These are phyloP conservation scores for Sebastiscus albofasciatus DNA, from an alignment of 2,797 vertebrate genomes.

Conservation along the genomic window DNA sequence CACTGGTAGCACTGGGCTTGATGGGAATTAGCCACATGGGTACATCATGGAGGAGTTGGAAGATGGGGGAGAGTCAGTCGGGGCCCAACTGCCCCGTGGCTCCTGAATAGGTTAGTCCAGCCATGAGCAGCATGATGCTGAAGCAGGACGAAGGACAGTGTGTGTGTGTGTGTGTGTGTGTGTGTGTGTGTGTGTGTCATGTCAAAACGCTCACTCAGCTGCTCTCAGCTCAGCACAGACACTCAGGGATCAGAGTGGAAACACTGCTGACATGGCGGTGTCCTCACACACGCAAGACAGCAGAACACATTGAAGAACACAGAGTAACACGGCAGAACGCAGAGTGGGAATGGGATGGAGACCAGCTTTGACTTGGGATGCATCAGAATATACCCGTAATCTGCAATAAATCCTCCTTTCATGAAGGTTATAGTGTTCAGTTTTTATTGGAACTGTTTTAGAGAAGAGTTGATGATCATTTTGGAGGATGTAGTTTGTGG, in stretches of 20 bases:
- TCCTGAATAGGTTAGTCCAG: neutral
- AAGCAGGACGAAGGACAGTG: neutral
- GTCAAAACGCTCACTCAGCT: conserved; percentile 63
- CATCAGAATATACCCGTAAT: neutral
- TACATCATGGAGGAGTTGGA: no score
- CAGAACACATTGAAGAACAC: neutral
- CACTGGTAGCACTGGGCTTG: neutral
- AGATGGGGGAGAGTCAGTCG: neutral
- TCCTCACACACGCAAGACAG: conserved; percentile 31
- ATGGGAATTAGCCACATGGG: neutral
- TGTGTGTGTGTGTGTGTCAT: neutral
- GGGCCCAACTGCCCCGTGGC: neutral
- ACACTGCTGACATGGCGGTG: conserved; percentile 58
- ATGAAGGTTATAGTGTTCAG: neutral
- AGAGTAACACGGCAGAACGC: neutral
- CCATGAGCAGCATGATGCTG: neutral
- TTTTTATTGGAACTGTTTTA: neutral
- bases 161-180: neutral
- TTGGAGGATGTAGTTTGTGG: neutral
- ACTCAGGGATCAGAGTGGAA: conserved; percentile 54
- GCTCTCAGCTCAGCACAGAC: conserved; percentile 42
- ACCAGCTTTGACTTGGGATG: neutral
- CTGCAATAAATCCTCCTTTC: no score
- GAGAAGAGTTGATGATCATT: neutral
- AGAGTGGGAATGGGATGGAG: no score